Evolutionary conservation across 2,113 vertebrate genomes (phyloP).

Genomic region (Herpailurus yagouaroundi): DNA sequence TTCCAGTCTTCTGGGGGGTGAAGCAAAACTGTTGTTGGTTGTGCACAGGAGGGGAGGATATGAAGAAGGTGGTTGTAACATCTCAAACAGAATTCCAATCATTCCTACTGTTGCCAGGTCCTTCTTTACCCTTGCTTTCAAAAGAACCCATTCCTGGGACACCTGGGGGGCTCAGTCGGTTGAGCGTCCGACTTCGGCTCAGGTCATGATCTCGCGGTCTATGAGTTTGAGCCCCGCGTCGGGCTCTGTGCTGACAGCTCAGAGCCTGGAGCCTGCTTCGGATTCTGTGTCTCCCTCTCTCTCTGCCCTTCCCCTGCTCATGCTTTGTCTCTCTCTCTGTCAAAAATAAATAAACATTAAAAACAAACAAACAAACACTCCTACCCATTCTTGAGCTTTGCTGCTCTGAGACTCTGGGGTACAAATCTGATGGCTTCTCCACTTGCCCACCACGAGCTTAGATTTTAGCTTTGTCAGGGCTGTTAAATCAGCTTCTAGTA

Average conservation of each 20-base stretch:
- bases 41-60: not conserved
- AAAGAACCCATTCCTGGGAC: not conserved
- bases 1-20: not conserved
- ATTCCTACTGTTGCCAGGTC: not conserved
- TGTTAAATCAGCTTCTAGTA: not conserved
- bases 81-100: not conserved
- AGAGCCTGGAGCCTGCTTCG: too few relatives aligned
- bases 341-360: too few relatives aligned
- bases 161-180: too few relatives aligned
- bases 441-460: not conserved
- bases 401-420: not conserved
- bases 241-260: too few relatives aligned
- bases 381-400: not conserved
- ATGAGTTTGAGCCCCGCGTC: rapidly evolving
- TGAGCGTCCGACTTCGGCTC: too few relatives aligned
- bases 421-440: not conserved
- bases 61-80: not conserved
- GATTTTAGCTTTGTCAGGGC: not conserved
- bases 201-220: too few relatives aligned
- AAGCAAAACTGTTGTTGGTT: not conserved
- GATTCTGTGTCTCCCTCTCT: too few relatives aligned
- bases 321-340: too few relatives aligned
- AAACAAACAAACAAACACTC: not conserved
- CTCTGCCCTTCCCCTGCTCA: too few relatives aligned
- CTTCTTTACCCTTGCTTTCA: not conserved